Evolutionary conservation across 2,888 invertebrate species (phyloP).

Genomic region (Clunio marinus): DNA sequence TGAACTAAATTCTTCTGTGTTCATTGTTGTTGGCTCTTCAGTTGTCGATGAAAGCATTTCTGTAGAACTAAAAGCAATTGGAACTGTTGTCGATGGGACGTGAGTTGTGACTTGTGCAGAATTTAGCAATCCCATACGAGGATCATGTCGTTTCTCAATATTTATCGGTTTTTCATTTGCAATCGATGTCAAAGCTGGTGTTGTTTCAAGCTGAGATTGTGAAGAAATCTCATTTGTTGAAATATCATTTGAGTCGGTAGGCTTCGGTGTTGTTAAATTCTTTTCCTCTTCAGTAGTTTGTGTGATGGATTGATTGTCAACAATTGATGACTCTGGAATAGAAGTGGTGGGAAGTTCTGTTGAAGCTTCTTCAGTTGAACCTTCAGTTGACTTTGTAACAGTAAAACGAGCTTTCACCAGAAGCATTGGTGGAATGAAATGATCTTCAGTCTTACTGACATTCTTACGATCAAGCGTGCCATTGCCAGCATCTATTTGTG

Average conservation of each 20-base stretch:
- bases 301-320: neutral
- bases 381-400: constrained; percentile 43
- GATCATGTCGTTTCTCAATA: constrained; percentile 25
- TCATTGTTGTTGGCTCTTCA: neutral
- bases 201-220: neutral
- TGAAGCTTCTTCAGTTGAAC: neutral
- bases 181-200: neutral
- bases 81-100: neutral
- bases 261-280: neutral
- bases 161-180: constrained; percentile 23
- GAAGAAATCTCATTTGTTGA: neutral
- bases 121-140: constrained; percentile 10
- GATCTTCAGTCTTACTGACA: constrained; percentile 48
- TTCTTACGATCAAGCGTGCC: constrained; percentile 42
- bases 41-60: constrained; percentile 12
- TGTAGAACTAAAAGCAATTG: neutral
- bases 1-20: constrained; percentile 1
- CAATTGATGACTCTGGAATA: neutral
- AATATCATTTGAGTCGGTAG: neutral
- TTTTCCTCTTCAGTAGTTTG: neutral
- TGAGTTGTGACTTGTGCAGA: neutral
- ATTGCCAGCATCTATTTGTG: constrained; percentile 1
- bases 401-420: constrained; percentile 51
- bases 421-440: constrained; percentile 52
- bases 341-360: constrained; percentile 6